phyloP scores from a whole-genome alignment of 2,888 invertebrate species.

The Limulus polyphemus region DNA sequence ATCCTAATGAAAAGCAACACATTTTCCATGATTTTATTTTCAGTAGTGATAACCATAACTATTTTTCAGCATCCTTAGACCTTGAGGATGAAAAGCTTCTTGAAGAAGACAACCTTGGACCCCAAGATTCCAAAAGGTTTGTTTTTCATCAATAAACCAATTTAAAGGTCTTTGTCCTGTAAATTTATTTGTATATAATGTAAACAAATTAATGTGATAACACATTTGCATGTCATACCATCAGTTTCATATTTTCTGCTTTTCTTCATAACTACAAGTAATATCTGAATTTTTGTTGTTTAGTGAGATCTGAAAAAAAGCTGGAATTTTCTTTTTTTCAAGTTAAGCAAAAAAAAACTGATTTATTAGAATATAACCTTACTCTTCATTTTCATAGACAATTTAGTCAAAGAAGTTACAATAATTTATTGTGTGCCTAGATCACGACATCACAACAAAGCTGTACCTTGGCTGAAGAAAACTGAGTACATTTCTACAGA shows the following conservation, averaged over 20 bases:
- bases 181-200: too few species aligned
- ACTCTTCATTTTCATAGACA: neutral
- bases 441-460: slow-evolving; percentile 88
- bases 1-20: too few species aligned
- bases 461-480: slow-evolving; percentile 94
- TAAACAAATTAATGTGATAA: too few species aligned
- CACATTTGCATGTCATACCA: too few species aligned
- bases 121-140: slow-evolving; percentile 33
- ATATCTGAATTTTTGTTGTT: too few species aligned
- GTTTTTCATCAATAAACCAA: neutral
- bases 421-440: slow-evolving; percentile 31
- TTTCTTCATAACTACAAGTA: too few species aligned
- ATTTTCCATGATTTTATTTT: slow-evolving; percentile 3
- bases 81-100: slow-evolving; percentile 87
- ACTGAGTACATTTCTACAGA: slow-evolving; percentile 99
- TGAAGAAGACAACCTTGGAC: slow-evolving; percentile 63
- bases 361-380: neutral
- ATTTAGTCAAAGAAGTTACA: neutral
- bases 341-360: too few species aligned
- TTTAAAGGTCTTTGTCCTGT: too few species aligned
- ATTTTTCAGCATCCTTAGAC: slow-evolving; percentile 48
- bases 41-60: neutral
- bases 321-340: too few species aligned
- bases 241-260: too few species aligned
- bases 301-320: too few species aligned